phyloP scores from a whole-genome alignment of 2,113 vertebrate species.

The Cyphomyrus plagiostoma region DNA sequence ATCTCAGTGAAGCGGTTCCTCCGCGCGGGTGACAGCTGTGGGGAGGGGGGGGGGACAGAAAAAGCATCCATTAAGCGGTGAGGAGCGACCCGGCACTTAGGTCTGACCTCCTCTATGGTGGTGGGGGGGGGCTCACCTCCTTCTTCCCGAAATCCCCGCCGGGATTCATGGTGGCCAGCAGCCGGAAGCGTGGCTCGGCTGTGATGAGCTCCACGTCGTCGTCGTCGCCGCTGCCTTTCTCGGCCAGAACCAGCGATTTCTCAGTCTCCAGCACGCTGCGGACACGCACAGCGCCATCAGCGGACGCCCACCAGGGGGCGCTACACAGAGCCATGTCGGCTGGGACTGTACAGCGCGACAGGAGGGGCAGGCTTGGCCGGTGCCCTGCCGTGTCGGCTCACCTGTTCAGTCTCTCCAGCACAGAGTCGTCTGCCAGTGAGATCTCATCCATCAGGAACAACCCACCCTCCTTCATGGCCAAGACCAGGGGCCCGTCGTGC shows the following conservation, averaged over 20 bases:
- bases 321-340: neutral
- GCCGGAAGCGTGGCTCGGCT: constrained; percentile 72
- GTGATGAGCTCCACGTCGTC: constrained; percentile 78
- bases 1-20: constrained; percentile 96
- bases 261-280: constrained; percentile 74
- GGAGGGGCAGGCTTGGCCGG: too few species aligned
- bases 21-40: constrained; percentile 87
- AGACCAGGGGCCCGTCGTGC: constrained; percentile 87
- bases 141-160: constrained; percentile 98
- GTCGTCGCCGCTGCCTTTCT: constrained; percentile 82
- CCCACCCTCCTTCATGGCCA: constrained; percentile 81
- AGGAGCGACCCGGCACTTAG: neutral
- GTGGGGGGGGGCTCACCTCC: constrained; percentile 65
- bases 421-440: constrained; percentile 92
- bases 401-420: constrained; percentile 96
- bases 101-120: neutral
- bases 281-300: constrained; percentile 6
- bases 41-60: constrained; percentile 8
- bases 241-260: constrained; percentile 81
- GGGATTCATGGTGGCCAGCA: constrained; percentile 96
- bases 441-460: constrained; percentile 96
- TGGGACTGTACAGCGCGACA: neutral
- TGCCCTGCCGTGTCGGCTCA: constrained; percentile 34
- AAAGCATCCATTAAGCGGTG: neutral
- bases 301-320: neutral